These are phyloP conservation scores for Dipus sagitta DNA, from an alignment of 2,797 vertebrate species.

Conservation along the genomic window DNA sequence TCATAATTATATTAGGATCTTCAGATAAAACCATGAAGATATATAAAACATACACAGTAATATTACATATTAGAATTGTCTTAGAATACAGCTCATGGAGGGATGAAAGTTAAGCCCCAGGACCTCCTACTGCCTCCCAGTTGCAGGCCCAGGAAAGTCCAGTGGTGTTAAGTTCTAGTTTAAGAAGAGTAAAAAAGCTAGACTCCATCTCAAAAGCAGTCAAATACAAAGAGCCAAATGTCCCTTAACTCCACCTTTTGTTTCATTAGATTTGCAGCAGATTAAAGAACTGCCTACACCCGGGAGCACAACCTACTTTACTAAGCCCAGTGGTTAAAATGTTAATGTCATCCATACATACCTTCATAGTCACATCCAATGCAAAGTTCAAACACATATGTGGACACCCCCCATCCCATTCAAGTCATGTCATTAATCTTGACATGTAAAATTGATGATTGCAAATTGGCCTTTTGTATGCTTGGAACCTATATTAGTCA, in stretches of 20 bases:
- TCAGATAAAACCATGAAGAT: no score
- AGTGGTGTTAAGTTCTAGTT: neutral
- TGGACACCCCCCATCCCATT: neutral
- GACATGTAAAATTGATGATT: neutral
- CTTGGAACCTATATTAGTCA: neutral
- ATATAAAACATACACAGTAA: no score
- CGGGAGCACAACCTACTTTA: neutral
- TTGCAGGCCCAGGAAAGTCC: neutral
- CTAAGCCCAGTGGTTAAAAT: no score
- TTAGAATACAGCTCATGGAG: neutral
- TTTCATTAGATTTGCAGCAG: neutral
- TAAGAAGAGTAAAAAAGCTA: neutral
- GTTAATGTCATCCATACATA: no score
- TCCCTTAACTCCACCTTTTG: neutral
- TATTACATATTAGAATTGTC: no score
- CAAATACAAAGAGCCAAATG: neutral
- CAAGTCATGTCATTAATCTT: neutral
- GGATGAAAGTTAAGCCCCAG: slow-evolving; percentile 12
- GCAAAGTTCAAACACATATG: neutral
- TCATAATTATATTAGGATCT: no score
- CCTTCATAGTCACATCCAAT: neutral
- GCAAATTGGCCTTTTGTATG: neutral
- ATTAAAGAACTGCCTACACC: neutral
- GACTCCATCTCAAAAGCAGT: no score
- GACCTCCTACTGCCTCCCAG: neutral